Evolutionary conservation across 1,140 invertebrate species (phyloP).

Genomic region (Bombus superbus): DNA sequence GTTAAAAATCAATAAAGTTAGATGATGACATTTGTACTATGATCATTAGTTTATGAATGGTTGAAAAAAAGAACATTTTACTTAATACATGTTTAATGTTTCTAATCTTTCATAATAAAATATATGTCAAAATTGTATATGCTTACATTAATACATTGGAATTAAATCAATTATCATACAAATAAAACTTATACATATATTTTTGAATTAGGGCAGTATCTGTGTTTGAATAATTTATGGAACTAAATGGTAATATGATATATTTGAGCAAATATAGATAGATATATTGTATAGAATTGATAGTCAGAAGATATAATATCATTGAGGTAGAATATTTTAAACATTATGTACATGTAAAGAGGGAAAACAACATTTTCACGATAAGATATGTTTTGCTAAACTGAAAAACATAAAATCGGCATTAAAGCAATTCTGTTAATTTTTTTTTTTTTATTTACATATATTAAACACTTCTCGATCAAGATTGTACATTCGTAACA

Average conservation of each 20-base stretch:
- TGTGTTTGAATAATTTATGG: slow-evolving; percentile 2
- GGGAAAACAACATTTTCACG: not conserved
- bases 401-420: not conserved
- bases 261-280: slow-evolving; percentile 40
- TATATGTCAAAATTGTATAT: slow-evolving; percentile 35
- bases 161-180: slow-evolving; percentile 27
- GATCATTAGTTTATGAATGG: not conserved
- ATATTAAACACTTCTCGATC: not conserved
- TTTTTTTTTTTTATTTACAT: not conserved
- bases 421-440: not conserved
- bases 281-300: not conserved
- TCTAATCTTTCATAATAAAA: slow-evolving; percentile 39
- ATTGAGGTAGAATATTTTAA: slow-evolving; percentile 42
- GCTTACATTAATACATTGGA: slow-evolving; percentile 4
- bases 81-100: slow-evolving; percentile 36
- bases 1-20: not conserved
- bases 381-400: not conserved
- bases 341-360: not conserved
- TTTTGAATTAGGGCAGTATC: slow-evolving; percentile 28
- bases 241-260: not conserved
- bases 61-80: not conserved
- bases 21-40: not conserved
- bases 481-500: not conserved
- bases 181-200: slow-evolving; percentile 30
- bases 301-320: slow-evolving; percentile 17